Base-by-base conservation (phyloP, 2,797 vertebrate genomes). In the Brotula barbata region DNA sequence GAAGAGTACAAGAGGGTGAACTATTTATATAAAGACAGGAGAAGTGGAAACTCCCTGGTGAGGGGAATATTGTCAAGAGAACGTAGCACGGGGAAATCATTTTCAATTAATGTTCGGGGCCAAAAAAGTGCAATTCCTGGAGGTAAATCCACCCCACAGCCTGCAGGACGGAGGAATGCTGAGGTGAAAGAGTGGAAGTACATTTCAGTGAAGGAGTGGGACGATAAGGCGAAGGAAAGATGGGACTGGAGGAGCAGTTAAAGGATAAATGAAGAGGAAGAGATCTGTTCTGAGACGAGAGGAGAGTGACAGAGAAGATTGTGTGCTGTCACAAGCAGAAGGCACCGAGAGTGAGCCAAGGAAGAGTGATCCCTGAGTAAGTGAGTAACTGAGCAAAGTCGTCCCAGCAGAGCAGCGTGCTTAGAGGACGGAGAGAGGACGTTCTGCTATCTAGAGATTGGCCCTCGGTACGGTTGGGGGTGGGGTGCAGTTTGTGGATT, bases 371-470 rank as follows among this genome's bases (percentile, higher is more conserved):
- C 61, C 59, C 54, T 66, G 75, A 81, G 80, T 78, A 79, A 83
- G 75, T 81, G 72, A 71, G 77, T 64, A 58, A 77, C 74, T 58
- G 61, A 76, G 81, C 22, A 44, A 80, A 70, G 68, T 57, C 46
- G 40, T 79, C 82, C 81, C 75, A 71, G 75, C 57, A 71, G 86
- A 66, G 52, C 76, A 19, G 69, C 56, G 56, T 60, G 68, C 71
- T 85, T 86, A 72, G 84, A 88, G 82, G 84, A 88, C 78, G 47
- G 60, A 54, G 74, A 31, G 77, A 82, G 82, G 85, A 86, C 75
- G 36, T 48, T 70, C 22, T 3, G 58, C 73, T 72, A 48, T 78
- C 82, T 75, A 57, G 79, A 73, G 65, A 86, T 68, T 75, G 74
- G 71, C 64, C 63, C 55, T 58, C 23, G 39, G 12, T 19, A 48